phyloP scores from a whole-genome alignment of 2,113 vertebrate genomes.

The Perca fluviatilis region DNA sequence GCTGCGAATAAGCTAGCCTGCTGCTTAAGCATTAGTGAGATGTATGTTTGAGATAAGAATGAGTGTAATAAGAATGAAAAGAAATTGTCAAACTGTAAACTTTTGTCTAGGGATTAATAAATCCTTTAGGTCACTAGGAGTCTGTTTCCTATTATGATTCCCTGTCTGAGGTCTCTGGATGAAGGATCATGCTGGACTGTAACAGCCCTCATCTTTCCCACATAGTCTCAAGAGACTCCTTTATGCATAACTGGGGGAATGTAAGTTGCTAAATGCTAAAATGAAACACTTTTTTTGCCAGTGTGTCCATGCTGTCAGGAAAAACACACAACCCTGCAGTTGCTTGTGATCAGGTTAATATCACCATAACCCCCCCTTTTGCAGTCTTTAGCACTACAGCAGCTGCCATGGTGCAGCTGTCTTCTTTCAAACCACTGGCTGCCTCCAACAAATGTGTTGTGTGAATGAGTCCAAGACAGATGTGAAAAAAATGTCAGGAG shows the following conservation, averaged over 20 bases:
- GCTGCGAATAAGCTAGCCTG: constrained; percentile 82
- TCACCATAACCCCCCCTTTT: constrained; percentile 37
- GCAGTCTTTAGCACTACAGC: constrained; percentile 65
- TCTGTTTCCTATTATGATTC: constrained; percentile 65
- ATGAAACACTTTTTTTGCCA: constrained; percentile 2
- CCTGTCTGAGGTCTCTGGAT: constrained; percentile 66
- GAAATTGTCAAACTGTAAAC: constrained; percentile 50
- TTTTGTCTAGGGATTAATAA: constrained; percentile 74
- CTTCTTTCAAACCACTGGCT: constrained; percentile 57
- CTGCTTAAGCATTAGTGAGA: constrained; percentile 74
- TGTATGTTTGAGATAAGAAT: constrained; percentile 69
- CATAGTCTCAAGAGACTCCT: constrained; percentile 53
- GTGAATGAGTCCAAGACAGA: constrained; percentile 58
- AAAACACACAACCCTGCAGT: constrained; percentile 40
- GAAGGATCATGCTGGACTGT: constrained; percentile 70
- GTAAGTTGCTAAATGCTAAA: constrained; percentile 48
- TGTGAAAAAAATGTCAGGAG: constrained; percentile 50
- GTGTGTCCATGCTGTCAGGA: constrained; percentile 25
- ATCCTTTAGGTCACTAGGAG: constrained; percentile 71
- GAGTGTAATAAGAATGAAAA: constrained; percentile 67
- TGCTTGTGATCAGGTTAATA: constrained; percentile 35
- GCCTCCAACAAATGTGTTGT: constrained; percentile 56
- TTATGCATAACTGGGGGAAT: constrained; percentile 50
- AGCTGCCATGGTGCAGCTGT: constrained; percentile 58
- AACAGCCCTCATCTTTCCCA: constrained; percentile 60